A percentile compares a stretch with the other conserved stretches of the same genome.
These are phyloP conservation scores for Tetramorium alpestre DNA, from an alignment of 1,140 invertebrate species.

Conservation along the genomic window DNA sequence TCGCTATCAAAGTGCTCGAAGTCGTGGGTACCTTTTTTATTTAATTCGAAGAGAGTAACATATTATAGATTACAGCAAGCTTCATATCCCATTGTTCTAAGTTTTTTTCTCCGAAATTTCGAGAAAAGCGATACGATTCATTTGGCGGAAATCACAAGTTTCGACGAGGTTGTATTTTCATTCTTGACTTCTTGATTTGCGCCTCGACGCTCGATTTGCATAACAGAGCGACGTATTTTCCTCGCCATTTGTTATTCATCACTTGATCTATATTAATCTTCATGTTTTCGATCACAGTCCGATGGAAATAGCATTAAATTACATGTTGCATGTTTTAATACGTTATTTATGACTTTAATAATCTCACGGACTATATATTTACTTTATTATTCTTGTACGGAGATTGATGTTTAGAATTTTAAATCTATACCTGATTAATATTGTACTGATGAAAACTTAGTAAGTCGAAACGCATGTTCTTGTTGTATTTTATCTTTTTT, in stretches of 20 bases:
- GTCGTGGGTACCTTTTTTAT: conserved; percentile 80
- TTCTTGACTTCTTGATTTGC: not conserved
- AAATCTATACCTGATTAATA: no score
- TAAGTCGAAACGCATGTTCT: no score
- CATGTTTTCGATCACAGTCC: not conserved
- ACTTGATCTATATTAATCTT: not conserved
- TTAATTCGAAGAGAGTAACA: not conserved
- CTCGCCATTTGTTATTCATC: not conserved
- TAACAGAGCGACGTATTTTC: not conserved
- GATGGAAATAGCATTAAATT: not conserved
- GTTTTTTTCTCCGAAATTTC: not conserved
- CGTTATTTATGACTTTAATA: no score
- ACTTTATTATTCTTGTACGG: no score
- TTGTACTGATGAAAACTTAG: no score
- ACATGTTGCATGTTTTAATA: not conserved
- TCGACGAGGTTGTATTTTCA: not conserved
- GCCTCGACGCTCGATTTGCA: not conserved
- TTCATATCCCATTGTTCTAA: not conserved
- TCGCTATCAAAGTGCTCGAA: conserved; percentile 84
- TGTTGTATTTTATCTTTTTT: no score
- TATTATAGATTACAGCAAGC: not conserved
- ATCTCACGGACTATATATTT: no score
- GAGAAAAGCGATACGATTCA: not conserved
- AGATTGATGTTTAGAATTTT: no score
- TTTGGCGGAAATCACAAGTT: not conserved